Base-by-base conservation (phyloP, 2,797 vertebrate species). In the Oreonectes daqikongensis region DNA sequence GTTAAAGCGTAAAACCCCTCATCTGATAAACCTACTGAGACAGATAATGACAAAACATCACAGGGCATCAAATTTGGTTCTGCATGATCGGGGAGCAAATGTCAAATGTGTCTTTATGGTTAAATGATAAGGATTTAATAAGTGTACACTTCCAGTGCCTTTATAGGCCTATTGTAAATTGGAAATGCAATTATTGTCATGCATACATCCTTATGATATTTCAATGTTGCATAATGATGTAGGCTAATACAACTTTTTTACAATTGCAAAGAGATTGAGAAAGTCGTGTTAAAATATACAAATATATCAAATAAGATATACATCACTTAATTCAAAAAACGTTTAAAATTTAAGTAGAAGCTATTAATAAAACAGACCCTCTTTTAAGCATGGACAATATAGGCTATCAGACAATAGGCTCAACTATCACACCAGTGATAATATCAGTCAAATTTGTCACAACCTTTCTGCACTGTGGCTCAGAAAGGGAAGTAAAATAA, bases 401-500 rank as follows among this genome's bases (percentile, higher is more conserved):
- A n/a, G n/a, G n/a, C n/a, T n/a, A n/a, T 26, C 24, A 15, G 53
- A 14, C 61, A 74, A 79, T 70, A 60, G 74, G 79, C 72, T 70
- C 52, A 40, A 52, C 69, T 18, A 48, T 72, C 69, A 61, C 60
- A 17, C 30, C 60, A 53, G 72, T 55, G 72, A 74, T 65, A 30
- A 65, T 74, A 74, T 74, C 72, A 65, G 60, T 6, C 28, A 15
- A 48, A 48, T 40, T 61, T n/a, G 59, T 52, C 59, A n/a, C 59
- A 52, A 7, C 40, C 48, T 74, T 44, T 3, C 1, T 59, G 46
- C 72, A 2, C 63, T 75, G 63, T 57, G 72, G 61, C 72, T 55
- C 50, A 84, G 87, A 88, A 83, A 76, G 75, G 85, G 85, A 90
- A 91, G 88, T 89, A 83, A 88, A 88, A 91, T 90, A 90, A 89